Percentiles rank a stretch among this genome's conserved stretches.
phyloP scores from a whole-genome alignment of 2,888 invertebrate genomes.

The Cephus nigrinus region DNA sequence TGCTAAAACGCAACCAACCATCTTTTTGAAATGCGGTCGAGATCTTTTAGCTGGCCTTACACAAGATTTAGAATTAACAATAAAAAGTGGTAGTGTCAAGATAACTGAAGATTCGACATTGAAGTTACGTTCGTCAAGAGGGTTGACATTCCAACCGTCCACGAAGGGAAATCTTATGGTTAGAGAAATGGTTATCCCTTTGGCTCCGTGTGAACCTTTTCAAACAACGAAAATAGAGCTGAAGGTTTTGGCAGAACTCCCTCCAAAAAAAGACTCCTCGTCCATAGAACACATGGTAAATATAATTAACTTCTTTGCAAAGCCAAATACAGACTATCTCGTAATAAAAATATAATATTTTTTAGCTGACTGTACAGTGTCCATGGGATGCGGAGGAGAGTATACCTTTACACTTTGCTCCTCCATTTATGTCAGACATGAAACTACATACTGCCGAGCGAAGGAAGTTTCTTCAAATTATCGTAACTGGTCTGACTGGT shows the following conservation, averaged over 20 bases:
- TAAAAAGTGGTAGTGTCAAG: slow-evolving; percentile 82
- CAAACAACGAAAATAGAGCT: slow-evolving; percentile 73
- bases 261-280: slow-evolving; percentile 77
- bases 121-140: slow-evolving; percentile 76
- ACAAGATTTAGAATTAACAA: slow-evolving; percentile 79
- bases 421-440: slow-evolving; percentile 84
- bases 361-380: slow-evolving; percentile 78
- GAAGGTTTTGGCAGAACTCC: slow-evolving; percentile 78
- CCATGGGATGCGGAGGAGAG: slow-evolving; percentile 83
- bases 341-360: slow-evolving; percentile 3
- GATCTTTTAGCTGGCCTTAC: slow-evolving; percentile 85
- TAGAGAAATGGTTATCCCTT: slow-evolving; percentile 52
- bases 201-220: slow-evolving; percentile 71
- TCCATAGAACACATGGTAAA: slow-evolving; percentile 79
- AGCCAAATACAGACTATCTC: neutral
- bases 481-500: slow-evolving; percentile 72
- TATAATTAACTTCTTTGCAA: neutral
- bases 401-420: slow-evolving; percentile 82
- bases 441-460: slow-evolving; percentile 85
- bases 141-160: slow-evolving; percentile 71
- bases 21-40: slow-evolving; percentile 71
- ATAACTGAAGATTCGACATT: slow-evolving; percentile 76
- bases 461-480: slow-evolving; percentile 87
- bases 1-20: slow-evolving; percentile 69
- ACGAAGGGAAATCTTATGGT: slow-evolving; percentile 56